A percentile compares a stretch with the other conserved stretches of the same genome.
Conservation (phyloP, 2,797 vertebrate genomes). For the Loris lydekkerianus region DNA sequence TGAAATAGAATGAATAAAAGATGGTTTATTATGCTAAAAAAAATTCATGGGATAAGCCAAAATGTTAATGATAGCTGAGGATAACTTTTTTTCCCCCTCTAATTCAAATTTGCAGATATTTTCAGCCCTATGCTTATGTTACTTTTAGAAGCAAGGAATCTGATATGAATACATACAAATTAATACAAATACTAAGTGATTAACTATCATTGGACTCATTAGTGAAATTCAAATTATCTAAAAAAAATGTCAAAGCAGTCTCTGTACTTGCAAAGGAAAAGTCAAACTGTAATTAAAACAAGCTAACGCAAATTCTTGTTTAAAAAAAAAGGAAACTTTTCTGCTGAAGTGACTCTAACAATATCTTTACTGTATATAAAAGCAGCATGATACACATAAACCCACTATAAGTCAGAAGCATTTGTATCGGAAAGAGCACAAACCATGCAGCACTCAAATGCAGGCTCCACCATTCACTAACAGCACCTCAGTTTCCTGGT, state of each 20-base stretch:
- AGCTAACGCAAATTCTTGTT: slow-evolving; percentile 61
- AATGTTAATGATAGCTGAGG: not conserved
- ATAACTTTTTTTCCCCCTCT: slow-evolving; percentile 17
- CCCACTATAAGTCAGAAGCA: not conserved
- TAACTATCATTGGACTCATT: slow-evolving; percentile 36
- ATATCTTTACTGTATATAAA: slow-evolving; percentile 25
- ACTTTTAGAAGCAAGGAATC: slow-evolving; percentile 44
- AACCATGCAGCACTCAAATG: not conserved
- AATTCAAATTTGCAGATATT: slow-evolving; percentile 42
- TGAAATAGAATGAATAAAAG: slow-evolving; percentile 56
- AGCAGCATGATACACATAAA: not conserved
- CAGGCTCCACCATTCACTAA: not conserved
- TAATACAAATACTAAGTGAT: slow-evolving; percentile 47
- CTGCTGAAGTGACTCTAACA: slow-evolving; percentile 21
- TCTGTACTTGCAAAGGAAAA: slow-evolving; percentile 9
- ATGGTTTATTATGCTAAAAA: not conserved
- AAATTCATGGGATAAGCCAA: slow-evolving; percentile 22
- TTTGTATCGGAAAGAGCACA: not conserved
- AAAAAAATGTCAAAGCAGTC: slow-evolving; percentile 70
- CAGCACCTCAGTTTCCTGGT: slow-evolving; percentile 37
- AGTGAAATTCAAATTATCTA: slow-evolving; percentile 61
- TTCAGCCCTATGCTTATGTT: not conserved
- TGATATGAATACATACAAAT: slow-evolving; percentile 47
- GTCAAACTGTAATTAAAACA: slow-evolving; percentile 53
- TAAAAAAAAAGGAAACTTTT: not conserved